A percentile compares a stretch with the other conserved stretches of the same genome.
Conservation (phyloP, 2,113 vertebrate genomes). For the Chelonoidis abingdonii region DNA sequence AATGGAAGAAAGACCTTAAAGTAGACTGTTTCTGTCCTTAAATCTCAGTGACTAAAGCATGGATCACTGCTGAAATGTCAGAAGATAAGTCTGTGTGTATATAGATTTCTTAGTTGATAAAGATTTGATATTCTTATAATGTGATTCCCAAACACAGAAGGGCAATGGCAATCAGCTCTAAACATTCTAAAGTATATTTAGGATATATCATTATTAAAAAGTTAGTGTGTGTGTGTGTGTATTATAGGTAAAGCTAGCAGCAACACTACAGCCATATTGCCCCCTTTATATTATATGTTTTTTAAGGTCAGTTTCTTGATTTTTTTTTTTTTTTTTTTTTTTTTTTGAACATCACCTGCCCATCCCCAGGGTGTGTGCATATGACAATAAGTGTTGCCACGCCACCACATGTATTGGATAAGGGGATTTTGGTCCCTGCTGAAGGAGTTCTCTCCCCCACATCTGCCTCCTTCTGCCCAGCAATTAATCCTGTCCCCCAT, state of each 20-base stretch:
- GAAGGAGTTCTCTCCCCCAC: too few species aligned
- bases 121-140: background rate
- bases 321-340: too few species aligned
- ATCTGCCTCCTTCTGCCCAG: too few species aligned
- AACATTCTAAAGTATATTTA: background rate
- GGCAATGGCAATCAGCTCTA: background rate
- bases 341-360: too few species aligned
- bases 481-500: too few species aligned
- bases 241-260: background rate
- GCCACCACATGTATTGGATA: too few species aligned
- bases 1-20: background rate
- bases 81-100: background rate
- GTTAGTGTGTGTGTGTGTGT: background rate
- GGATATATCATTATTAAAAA: background rate
- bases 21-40: background rate
- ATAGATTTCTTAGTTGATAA: background rate
- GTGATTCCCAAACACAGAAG: background rate
- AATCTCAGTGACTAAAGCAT: background rate
- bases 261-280: background rate
- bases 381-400: too few species aligned
- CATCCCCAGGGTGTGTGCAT: too few species aligned
- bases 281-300: too few species aligned
- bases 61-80: background rate
- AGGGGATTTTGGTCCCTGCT: too few species aligned
- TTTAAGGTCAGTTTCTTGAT: too few species aligned